These are phyloP conservation scores for Macquaria australasica DNA, from an alignment of 2,113 vertebrate species.

Conservation along the genomic window DNA sequence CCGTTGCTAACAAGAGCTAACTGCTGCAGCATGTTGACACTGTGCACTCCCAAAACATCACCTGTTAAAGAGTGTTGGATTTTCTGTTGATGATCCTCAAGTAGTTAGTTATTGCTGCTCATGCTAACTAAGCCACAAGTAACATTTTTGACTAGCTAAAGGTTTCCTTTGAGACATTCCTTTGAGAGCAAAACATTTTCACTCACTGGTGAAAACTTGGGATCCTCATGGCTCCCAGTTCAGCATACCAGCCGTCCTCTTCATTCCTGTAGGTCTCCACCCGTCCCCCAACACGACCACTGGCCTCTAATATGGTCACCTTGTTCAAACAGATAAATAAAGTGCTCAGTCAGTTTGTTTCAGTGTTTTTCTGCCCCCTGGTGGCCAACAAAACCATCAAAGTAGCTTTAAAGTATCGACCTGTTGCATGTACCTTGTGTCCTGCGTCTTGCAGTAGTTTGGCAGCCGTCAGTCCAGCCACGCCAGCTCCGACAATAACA, in stretches of 20 bases:
- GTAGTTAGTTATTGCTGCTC: background rate
- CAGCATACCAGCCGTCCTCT: slow-evolving; percentile 65
- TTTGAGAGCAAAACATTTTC: too few species aligned
- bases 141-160: too few species aligned
- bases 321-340: background rate
- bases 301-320: slow-evolving; percentile 65
- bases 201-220: slow-evolving; percentile 46
- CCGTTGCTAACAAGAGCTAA: too few species aligned
- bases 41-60: background rate
- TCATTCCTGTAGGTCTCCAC: slow-evolving; percentile 64
- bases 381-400: too few species aligned
- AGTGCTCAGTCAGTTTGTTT: too few species aligned
- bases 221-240: slow-evolving; percentile 72
- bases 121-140: too few species aligned
- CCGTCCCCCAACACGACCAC: slow-evolving; percentile 57
- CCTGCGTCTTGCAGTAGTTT: slow-evolving; percentile 63
- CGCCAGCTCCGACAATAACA: slow-evolving; percentile 60
- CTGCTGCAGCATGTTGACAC: too few species aligned
- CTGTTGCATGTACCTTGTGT: slow-evolving; percentile 48
- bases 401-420: too few species aligned
- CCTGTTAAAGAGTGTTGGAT: background rate
- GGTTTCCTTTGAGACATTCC: background rate
- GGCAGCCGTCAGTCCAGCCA: slow-evolving; percentile 63
- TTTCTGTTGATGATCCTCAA: background rate
- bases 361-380: too few species aligned